These are phyloP conservation scores for Sphenopsis melanotis DNA, from an alignment of 2,797 vertebrate species.

Conservation along the genomic window DNA sequence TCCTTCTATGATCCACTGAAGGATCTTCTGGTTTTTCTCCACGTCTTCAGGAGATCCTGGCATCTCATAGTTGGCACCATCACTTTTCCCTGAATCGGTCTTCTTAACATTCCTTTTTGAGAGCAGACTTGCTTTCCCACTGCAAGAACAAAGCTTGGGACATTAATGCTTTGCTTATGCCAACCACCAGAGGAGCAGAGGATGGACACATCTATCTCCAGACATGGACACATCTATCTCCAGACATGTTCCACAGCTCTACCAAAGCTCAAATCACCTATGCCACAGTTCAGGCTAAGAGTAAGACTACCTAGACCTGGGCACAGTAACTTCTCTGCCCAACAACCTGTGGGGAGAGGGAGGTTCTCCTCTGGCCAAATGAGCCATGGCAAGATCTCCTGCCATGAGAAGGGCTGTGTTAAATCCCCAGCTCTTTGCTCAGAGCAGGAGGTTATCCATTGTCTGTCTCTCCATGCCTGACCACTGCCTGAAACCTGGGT, in stretches of 20 bases:
- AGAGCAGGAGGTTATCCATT: neutral
- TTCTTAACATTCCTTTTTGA: slow-evolving; percentile 87
- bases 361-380: neutral
- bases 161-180: neutral
- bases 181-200: neutral
- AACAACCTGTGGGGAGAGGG: neutral
- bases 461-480: neutral
- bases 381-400: neutral
- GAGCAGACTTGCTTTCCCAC: slow-evolving; percentile 80
- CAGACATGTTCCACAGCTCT: neutral
- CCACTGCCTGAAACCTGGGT: neutral
- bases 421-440: neutral
- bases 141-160: slow-evolving; percentile 62
- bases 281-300: neutral
- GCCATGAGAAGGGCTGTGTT: neutral
- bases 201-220: neutral
- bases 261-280: neutral
- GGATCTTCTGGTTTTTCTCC: slow-evolving; percentile 95
- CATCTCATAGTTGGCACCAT: slow-evolving; percentile 76
- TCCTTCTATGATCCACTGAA: slow-evolving; percentile 97
- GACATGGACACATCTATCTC: neutral
- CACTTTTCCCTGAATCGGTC: slow-evolving; percentile 79
- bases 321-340: neutral
- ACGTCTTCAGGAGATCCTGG: slow-evolving; percentile 82
- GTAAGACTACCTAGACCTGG: neutral